Conservation (phyloP, 2,888 invertebrate species). For the Eurytoma californica region DNA sequence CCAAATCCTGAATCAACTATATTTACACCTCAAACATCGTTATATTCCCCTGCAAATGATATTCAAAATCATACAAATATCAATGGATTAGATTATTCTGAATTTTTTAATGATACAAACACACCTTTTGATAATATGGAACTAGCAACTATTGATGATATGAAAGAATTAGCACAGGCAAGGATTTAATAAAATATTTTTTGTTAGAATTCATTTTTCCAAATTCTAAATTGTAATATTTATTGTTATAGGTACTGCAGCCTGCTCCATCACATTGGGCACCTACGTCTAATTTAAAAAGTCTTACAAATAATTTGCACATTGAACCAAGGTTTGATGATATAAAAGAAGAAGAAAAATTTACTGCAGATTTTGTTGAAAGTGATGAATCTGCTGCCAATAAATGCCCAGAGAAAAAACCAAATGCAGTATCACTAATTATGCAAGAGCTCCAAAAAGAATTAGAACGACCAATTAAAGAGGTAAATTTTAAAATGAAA, state of each 20-base stretch:
- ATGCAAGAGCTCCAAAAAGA: constrained; percentile 85
- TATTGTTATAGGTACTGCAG: constrained; percentile 65
- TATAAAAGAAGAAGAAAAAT: constrained; percentile 58
- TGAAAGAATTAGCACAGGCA: constrained; percentile 92
- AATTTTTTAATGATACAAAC: constrained; percentile 94
- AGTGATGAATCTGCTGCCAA: constrained; percentile 58
- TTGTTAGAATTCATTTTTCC: constrained; percentile 20
- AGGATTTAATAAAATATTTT: not conserved
- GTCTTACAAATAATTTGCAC: constrained; percentile 65
- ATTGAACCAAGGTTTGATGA: constrained; percentile 59
- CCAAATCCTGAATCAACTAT: constrained; percentile 75
- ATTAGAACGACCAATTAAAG: constrained; percentile 72
- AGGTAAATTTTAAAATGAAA: constrained; percentile 62
- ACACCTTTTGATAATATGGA: constrained; percentile 96
- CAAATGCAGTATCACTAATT: constrained; percentile 83
- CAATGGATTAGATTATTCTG: constrained; percentile 73
- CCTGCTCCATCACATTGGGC: constrained; percentile 67
- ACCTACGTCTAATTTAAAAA: constrained; percentile 65
- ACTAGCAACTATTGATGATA: constrained; percentile 93
- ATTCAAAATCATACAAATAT: constrained; percentile 65
- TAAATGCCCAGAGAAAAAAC: constrained; percentile 60
- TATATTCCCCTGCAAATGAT: constrained; percentile 68
- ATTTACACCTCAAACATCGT: constrained; percentile 69
- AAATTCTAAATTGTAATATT: not conserved
- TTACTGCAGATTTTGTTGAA: constrained; percentile 57